phyloP scores from a whole-genome alignment of 2,888 invertebrate genomes.

The Monoplex corrugatus region DNA sequence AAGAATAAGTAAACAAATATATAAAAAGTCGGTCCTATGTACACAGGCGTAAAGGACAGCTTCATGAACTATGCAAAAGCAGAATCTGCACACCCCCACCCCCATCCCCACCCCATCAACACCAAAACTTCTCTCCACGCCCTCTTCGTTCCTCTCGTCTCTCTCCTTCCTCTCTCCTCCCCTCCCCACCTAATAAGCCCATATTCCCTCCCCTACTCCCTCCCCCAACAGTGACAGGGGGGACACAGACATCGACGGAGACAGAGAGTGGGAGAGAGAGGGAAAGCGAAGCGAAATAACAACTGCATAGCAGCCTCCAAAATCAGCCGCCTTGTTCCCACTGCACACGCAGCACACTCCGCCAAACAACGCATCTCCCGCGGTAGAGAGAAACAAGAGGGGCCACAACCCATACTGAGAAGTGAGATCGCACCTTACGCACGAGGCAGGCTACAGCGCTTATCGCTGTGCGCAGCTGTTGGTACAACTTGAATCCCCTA shows the following conservation, averaged over 20 bases:
- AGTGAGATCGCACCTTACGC: constrained; percentile 19
- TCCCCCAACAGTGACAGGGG: no score
- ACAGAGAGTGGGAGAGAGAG: not conserved
- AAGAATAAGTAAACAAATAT: no score
- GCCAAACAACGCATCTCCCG: not conserved
- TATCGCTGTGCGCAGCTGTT: not conserved
- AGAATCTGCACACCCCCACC: not conserved
- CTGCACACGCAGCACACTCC: no score
- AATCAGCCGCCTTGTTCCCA: no score
- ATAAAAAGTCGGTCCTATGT: not conserved
- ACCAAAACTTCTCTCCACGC: not conserved
- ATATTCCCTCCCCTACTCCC: no score
- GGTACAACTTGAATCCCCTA: no score
- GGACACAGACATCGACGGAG: no score
- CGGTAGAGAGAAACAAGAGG: not conserved
- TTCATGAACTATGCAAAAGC: no score
- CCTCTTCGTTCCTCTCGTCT: not conserved
- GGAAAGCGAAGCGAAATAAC: no score
- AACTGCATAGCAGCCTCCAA: no score
- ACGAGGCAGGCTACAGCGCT: not conserved
- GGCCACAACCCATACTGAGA: constrained; percentile 65
- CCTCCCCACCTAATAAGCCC: no score
- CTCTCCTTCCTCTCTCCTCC: not conserved
- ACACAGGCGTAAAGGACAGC: no score
- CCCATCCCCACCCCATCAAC: not conserved